Conservation (phyloP, 2,113 vertebrate species). For the Synchiropus splendidus region DNA sequence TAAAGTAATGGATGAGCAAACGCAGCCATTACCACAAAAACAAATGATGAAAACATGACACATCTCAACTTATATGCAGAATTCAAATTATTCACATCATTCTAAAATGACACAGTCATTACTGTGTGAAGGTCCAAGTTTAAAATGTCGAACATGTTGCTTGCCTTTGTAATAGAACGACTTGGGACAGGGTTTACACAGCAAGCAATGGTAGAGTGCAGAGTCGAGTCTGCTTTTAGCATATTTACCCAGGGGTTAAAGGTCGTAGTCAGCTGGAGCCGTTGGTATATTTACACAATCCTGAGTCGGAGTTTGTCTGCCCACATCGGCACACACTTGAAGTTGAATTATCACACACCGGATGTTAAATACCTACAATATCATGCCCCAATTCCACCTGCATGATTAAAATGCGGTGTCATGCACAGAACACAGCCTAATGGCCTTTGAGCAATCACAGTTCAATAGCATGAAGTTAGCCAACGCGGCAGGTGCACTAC, state of each 20-base stretch:
- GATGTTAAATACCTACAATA: constrained; percentile 11
- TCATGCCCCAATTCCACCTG: constrained; percentile 10
- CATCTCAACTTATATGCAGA: neutral
- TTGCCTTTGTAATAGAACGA: constrained; percentile 20
- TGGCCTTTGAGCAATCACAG: constrained; percentile 33
- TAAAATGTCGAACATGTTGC: neutral
- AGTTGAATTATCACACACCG: constrained; percentile 25
- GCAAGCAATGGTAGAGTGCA: constrained; percentile 13
- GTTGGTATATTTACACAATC: constrained; percentile 41
- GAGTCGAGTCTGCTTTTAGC: constrained; percentile 9
- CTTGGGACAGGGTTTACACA: constrained; percentile 17
- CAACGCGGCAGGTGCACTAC: constrained; percentile 50
- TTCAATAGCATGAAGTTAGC: constrained; percentile 50
- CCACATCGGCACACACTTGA: constrained; percentile 18
- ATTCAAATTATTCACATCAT: neutral
- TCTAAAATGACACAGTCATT: too few relatives aligned
- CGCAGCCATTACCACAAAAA: too few relatives aligned
- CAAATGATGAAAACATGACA: too few relatives aligned
- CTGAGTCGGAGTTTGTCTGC: constrained; percentile 16
- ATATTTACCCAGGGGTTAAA: constrained; percentile 33
- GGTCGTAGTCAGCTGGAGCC: constrained; percentile 36
- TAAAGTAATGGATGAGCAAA: too few relatives aligned
- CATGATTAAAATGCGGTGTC: constrained; percentile 41
- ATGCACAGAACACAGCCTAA: constrained; percentile 31
- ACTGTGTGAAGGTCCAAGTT: too few relatives aligned